Percentiles rank a stretch among this genome's conserved stretches.
Evolutionary conservation across 2,888 invertebrate genomes (phyloP).

Genomic region (Ypsolopha scabrella): DNA sequence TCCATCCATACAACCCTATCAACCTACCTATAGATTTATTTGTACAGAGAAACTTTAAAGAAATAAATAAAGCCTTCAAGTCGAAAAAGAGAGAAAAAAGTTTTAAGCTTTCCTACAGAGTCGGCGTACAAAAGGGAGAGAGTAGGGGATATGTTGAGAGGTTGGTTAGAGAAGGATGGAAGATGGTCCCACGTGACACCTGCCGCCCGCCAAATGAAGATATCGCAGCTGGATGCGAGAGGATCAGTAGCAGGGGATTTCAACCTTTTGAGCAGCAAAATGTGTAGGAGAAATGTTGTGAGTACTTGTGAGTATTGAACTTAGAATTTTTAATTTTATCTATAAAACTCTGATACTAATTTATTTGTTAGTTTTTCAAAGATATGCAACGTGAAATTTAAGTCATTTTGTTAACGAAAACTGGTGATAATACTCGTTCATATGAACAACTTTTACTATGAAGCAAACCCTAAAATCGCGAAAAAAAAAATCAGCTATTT

Average conservation of each 20-base stretch:
- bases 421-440: too few relatives aligned
- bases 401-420: too few relatives aligned
- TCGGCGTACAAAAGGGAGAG: slow-evolving; percentile 39
- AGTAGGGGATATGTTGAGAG: slow-evolving; percentile 18
- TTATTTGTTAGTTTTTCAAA: too few relatives aligned
- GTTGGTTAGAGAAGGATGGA: slow-evolving; percentile 25
- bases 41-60: slow-evolving; percentile 24
- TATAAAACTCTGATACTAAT: too few relatives aligned
- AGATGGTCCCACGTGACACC: slow-evolving; percentile 57
- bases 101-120: slow-evolving; percentile 45
- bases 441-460: too few relatives aligned
- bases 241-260: slow-evolving; percentile 32
- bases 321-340: too few relatives aligned
- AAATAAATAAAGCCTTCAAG: slow-evolving; percentile 55
- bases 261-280: not conserved
- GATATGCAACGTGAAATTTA: too few relatives aligned
- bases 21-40: slow-evolving; percentile 22
- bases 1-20: not conserved
- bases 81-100: slow-evolving; percentile 27
- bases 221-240: slow-evolving; percentile 66
- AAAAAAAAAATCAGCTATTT: too few relatives aligned
- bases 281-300: too few relatives aligned
- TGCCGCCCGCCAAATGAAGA: slow-evolving; percentile 69
- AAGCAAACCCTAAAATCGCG: too few relatives aligned
- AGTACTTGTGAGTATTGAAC: too few relatives aligned